These are phyloP conservation scores for Adelphocoris suturalis DNA, from an alignment of 2,888 invertebrate genomes.

Conservation along the genomic window DNA sequence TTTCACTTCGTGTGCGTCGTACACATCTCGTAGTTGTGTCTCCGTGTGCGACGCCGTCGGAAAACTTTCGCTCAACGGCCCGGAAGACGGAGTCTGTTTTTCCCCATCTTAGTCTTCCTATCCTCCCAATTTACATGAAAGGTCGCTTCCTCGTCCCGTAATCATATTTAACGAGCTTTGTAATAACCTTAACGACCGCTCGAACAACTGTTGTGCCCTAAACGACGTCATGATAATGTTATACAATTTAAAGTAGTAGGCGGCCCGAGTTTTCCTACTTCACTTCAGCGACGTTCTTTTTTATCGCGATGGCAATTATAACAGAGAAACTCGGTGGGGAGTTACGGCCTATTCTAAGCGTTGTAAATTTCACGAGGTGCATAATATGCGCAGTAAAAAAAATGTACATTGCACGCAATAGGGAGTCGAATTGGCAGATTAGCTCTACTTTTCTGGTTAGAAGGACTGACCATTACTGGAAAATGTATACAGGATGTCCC, in stretches of 20 bases:
- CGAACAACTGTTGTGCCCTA: constrained; percentile 54
- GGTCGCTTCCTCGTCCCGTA: constrained; percentile 19
- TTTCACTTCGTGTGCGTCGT: neutral
- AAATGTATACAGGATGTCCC: no score
- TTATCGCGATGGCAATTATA: constrained; percentile 55
- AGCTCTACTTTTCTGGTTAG: neutral
- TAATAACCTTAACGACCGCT: constrained; percentile 57
- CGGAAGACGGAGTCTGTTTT: constrained; percentile 41
- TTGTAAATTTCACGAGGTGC: constrained; percentile 21
- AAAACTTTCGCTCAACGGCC: constrained; percentile 7
- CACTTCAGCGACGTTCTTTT: constrained; percentile 35
- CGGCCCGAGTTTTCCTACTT: neutral
- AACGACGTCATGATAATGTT: constrained; percentile 32
- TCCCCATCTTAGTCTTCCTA: neutral
- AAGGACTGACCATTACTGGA: no score
- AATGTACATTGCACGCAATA: neutral
- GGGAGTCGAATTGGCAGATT: constrained; percentile 2
- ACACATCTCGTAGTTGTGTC: neutral
- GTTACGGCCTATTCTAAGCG: neutral
- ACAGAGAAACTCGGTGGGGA: neutral
- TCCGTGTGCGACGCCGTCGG: neutral
- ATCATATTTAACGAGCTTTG: constrained; percentile 63
- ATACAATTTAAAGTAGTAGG: constrained; percentile 53
- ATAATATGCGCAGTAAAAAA: neutral
- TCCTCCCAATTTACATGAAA: constrained; percentile 57